These are phyloP conservation scores for Antitype chi DNA, from an alignment of 2,888 invertebrate species.

Conservation along the genomic window DNA sequence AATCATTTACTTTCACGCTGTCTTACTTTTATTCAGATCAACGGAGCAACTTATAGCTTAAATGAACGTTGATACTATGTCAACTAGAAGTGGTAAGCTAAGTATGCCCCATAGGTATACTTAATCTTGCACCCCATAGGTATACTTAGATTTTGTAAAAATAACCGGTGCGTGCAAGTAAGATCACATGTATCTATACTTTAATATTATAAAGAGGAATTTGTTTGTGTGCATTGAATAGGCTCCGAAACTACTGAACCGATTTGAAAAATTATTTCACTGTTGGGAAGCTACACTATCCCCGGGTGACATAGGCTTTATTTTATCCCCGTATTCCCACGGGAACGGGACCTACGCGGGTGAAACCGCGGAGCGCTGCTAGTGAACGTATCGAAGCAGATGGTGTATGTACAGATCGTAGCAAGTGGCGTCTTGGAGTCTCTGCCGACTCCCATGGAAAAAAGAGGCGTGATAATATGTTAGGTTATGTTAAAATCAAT, in stretches of 20 bases:
- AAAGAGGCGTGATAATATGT: not conserved
- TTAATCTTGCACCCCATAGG: too few species aligned
- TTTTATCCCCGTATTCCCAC: too few species aligned
- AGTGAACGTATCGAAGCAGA: not conserved
- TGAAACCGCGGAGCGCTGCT: too few species aligned
- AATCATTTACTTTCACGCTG: slow-evolving; percentile 52
- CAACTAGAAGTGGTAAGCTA: slow-evolving; percentile 7
- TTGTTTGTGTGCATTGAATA: too few species aligned
- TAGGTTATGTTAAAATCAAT: not conserved
- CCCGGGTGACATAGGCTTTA: too few species aligned
- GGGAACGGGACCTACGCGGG: too few species aligned
- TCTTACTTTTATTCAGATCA: slow-evolving; percentile 13
- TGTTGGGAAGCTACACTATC: too few species aligned
- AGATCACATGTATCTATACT: too few species aligned
- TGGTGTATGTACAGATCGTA: not conserved
- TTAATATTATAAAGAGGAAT: too few species aligned
- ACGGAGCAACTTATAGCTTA: not conserved
- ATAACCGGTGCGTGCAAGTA: not conserved
- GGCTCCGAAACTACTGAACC: too few species aligned
- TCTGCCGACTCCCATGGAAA: not conserved
- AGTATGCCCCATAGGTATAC: too few species aligned
- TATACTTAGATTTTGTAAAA: not conserved
- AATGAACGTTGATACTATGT: not conserved
- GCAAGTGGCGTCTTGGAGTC: not conserved
- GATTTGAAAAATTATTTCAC: too few species aligned